phyloP scores from a whole-genome alignment of 1,140 invertebrate genomes.

The Eulimnadia texana region DNA sequence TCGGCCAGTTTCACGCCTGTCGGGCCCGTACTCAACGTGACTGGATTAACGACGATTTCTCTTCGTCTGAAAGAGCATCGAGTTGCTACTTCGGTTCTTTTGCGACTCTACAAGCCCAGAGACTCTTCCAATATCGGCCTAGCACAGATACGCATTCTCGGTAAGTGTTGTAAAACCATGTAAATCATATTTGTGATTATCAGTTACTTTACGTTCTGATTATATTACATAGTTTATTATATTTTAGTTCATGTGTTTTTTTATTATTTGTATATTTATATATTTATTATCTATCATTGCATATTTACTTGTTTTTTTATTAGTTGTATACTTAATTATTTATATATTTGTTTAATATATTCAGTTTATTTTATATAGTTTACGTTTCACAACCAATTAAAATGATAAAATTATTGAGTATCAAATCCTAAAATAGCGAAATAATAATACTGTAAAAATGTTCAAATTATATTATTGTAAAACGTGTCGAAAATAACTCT shows the following conservation, averaged over 20 bases:
- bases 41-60: slow-evolving; percentile 69
- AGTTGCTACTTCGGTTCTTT: slow-evolving; percentile 43
- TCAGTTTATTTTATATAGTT: neutral
- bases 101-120: slow-evolving; percentile 61
- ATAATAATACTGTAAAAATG: too few relatives aligned
- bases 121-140: slow-evolving; percentile 76
- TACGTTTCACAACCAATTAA: neutral
- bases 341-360: neutral
- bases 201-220: too few relatives aligned
- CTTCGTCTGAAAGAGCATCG: slow-evolving; percentile 63
- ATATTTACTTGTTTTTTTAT: too few relatives aligned
- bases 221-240: too few relatives aligned
- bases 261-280: too few relatives aligned
- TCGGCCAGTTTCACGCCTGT: slow-evolving; percentile 36
- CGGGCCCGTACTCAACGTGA: slow-evolving; percentile 56
- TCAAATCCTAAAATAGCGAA: too few relatives aligned
- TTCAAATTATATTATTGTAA: too few relatives aligned
- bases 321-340: too few relatives aligned
- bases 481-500: too few relatives aligned
- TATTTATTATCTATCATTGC: too few relatives aligned
- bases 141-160: slow-evolving; percentile 70
- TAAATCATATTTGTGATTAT: slow-evolving; percentile 36
- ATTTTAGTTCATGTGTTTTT: too few relatives aligned
- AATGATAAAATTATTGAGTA: too few relatives aligned
- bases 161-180: slow-evolving; percentile 60